Percentiles rank a stretch among this genome's conserved stretches.
Conservation (phyloP, 2,113 vertebrate genomes). For the Callopanchax toddi region DNA sequence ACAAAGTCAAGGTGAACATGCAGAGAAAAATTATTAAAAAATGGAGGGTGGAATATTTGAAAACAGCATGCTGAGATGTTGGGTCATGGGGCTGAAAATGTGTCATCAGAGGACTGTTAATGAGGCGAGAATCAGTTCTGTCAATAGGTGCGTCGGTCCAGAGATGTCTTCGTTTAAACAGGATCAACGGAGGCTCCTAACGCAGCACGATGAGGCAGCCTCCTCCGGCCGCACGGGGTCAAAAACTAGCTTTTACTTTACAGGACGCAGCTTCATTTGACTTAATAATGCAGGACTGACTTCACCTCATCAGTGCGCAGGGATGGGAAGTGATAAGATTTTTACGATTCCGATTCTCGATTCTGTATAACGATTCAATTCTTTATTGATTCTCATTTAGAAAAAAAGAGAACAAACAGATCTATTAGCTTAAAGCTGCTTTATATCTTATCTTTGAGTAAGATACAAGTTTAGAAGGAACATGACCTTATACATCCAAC, state of each 20-base stretch:
- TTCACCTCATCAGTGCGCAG: slow-evolving; percentile 34
- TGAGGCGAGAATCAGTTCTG: slow-evolving; percentile 35
- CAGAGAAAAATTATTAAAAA: slow-evolving; percentile 28
- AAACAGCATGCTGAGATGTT: too few relatives aligned
- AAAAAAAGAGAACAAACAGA: too few relatives aligned
- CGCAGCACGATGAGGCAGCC: slow-evolving; percentile 50
- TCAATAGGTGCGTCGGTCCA: slow-evolving; percentile 54
- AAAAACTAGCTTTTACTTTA: slow-evolving; percentile 43
- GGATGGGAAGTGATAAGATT: too few relatives aligned
- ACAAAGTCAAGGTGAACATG: slow-evolving; percentile 17
- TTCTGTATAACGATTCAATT: too few relatives aligned
- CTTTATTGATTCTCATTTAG: too few relatives aligned
- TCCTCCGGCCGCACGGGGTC: slow-evolving; percentile 55
- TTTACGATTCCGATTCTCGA: too few relatives aligned
- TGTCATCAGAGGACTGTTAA: slow-evolving; percentile 34
- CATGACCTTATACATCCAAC: too few relatives aligned
- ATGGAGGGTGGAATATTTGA: too few relatives aligned
- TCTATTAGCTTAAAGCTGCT: too few relatives aligned
- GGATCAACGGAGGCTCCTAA: slow-evolving; percentile 61
- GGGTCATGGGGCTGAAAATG: too few relatives aligned
- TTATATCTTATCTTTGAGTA: too few relatives aligned
- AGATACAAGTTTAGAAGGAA: too few relatives aligned
- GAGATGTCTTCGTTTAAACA: slow-evolving; percentile 56
- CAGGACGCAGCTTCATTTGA: slow-evolving; percentile 58
- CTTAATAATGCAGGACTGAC: slow-evolving; percentile 54